Evolutionary conservation across 2,797 vertebrate genomes (phyloP).

Genomic region (Myripristis jacobus): DNA sequence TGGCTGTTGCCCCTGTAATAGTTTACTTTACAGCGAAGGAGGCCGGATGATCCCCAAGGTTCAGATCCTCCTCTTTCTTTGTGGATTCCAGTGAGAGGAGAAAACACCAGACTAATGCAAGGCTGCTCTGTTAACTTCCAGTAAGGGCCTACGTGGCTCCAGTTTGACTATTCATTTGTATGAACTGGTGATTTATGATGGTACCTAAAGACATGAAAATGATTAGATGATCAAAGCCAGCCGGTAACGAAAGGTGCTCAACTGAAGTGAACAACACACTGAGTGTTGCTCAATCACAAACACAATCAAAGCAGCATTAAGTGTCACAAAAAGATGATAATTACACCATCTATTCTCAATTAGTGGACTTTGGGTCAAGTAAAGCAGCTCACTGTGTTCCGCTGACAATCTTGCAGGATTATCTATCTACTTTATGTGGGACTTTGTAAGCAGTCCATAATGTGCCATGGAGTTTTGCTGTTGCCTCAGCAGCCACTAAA

Average conservation of each 20-base stretch:
- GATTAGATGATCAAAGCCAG: not conserved
- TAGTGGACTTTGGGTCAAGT: slow-evolving; percentile 13
- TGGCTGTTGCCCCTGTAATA: slow-evolving; percentile 75
- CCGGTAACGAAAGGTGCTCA: not conserved
- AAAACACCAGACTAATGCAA: slow-evolving; percentile 43
- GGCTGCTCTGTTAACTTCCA: slow-evolving; percentile 27
- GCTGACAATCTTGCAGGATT: not conserved
- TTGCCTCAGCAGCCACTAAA: slow-evolving; percentile 8
- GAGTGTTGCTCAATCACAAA: not conserved
- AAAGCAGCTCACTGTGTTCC: slow-evolving; percentile 26
- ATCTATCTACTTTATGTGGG: slow-evolving; percentile 2
- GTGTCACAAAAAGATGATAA: not conserved
- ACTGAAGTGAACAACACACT: not conserved
- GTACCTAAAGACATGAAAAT: not conserved
- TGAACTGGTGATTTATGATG: not conserved
- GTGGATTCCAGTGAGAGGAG: slow-evolving; percentile 37
- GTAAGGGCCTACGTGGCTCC: slow-evolving; percentile 16
- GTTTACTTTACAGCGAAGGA: slow-evolving; percentile 77
- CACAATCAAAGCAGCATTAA: not conserved
- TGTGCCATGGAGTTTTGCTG: slow-evolving; percentile 13
- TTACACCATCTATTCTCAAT: not conserved
- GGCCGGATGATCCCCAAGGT: slow-evolving; percentile 55
- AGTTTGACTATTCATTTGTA: slow-evolving; percentile 9
- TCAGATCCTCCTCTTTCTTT: slow-evolving; percentile 51
- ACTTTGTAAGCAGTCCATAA: slow-evolving; percentile 24